Evolutionary conservation across 2,888 invertebrate species (phyloP).

Genomic region (Brachyopa scutellaris): DNA sequence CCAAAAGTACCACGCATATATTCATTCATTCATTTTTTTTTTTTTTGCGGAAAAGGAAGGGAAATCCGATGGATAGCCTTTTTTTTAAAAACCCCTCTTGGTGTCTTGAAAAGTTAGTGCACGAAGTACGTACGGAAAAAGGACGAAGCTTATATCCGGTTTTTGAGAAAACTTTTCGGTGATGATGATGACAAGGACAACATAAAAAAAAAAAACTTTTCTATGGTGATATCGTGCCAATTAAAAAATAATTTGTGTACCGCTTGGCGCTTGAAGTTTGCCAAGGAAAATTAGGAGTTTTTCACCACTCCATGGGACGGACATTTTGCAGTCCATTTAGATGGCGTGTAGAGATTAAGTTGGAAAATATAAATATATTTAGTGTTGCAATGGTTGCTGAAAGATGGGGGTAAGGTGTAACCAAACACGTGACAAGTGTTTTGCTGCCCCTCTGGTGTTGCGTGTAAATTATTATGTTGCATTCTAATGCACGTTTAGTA

Average conservation of each 20-base stretch:
- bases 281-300: slow-evolving; percentile 44
- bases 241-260: slow-evolving; percentile 72
- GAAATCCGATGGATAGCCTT: slow-evolving; percentile 57
- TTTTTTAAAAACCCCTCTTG: slow-evolving; percentile 30
- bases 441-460: slow-evolving; percentile 24
- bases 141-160: slow-evolving; percentile 71
- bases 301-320: slow-evolving; percentile 10
- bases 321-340: slow-evolving; percentile 65
- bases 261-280: slow-evolving; percentile 53
- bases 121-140: slow-evolving; percentile 36
- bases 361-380: slow-evolving; percentile 20
- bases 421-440: slow-evolving; percentile 49
- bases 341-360: slow-evolving; percentile 61
- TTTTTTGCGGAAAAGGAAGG: slow-evolving; percentile 45
- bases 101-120: slow-evolving; percentile 29
- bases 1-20: not conserved
- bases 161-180: slow-evolving; percentile 56
- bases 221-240: slow-evolving; percentile 63
- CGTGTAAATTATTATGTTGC: slow-evolving; percentile 59
- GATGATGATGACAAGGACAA: slow-evolving; percentile 65
- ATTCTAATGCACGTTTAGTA: slow-evolving; percentile 42
- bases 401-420: not conserved
- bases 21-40: not conserved
- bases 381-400: not conserved
- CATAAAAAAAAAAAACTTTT: slow-evolving; percentile 54